These are phyloP conservation scores for Tolmerus cingulatus DNA, from an alignment of 2,888 invertebrate species.

Conservation along the genomic window DNA sequence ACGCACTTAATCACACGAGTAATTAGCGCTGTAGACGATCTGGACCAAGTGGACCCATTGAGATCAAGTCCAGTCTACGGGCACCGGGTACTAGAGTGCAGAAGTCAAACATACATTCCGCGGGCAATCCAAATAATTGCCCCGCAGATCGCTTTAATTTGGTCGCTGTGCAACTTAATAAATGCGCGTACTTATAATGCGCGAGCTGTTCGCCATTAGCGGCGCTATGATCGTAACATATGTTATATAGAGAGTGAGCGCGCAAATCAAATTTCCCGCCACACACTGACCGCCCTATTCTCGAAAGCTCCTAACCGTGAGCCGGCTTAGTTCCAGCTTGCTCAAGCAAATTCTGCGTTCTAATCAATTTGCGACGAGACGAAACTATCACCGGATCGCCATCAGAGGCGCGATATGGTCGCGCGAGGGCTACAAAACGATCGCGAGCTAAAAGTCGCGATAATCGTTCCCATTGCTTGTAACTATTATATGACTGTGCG, in stretches of 20 bases:
- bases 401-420: slow-evolving; percentile 16
- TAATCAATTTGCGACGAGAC: slow-evolving; percentile 32
- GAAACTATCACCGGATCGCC: slow-evolving; percentile 14
- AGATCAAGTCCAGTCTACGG: slow-evolving; percentile 11
- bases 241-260: neutral
- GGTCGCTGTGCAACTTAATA: slow-evolving; percentile 22
- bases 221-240: neutral
- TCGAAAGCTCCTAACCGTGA: neutral
- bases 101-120: slow-evolving; percentile 26
- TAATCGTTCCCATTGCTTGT: neutral
- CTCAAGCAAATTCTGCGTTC: neutral
- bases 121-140: slow-evolving; percentile 28
- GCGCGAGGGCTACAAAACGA: neutral
- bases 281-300: neutral
- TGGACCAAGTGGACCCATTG: slow-evolving; percentile 14
- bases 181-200: neutral
- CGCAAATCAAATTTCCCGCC: slow-evolving; percentile 1
- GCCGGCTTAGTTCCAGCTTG: neutral
- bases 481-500: neutral
- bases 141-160: slow-evolving; percentile 22
- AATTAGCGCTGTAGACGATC: slow-evolving; percentile 29
- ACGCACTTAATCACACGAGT: slow-evolving; percentile 33
- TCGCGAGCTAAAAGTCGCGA: neutral
- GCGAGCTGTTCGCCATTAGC: neutral
- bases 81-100: neutral